These are phyloP conservation scores for Drosophila tropicalis DNA, from an alignment of 1,140 invertebrate genomes.

Conservation along the genomic window DNA sequence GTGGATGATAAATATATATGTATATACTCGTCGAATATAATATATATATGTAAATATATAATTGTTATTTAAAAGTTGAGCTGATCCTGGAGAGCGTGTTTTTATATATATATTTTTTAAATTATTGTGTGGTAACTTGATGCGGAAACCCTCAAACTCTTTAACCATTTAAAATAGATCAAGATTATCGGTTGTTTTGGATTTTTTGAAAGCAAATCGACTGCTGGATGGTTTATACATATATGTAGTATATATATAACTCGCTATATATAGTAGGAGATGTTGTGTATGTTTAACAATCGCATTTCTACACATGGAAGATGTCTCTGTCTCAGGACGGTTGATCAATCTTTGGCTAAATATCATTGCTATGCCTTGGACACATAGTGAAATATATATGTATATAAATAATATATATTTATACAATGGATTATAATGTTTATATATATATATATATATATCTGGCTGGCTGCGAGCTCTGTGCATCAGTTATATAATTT, in stretches of 20 bases:
- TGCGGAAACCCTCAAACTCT: constrained; percentile 6
- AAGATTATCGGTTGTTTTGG: constrained; percentile 15
- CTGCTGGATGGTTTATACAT: not conserved
- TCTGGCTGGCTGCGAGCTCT: constrained; percentile 54
- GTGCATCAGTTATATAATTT: constrained; percentile 42
- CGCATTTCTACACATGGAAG: constrained; percentile 1
- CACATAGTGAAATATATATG: constrained; percentile 26
- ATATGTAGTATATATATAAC: constrained; percentile 32
- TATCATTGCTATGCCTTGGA: constrained; percentile 57
- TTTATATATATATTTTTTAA: not conserved
- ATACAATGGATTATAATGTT: constrained; percentile 19
- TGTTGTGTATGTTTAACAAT: not conserved
- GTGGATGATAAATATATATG: constrained; percentile 61
- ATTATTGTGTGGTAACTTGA: constrained; percentile 11
- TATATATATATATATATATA: constrained; percentile 35
- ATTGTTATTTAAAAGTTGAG: constrained; percentile 49
- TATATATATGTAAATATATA: constrained; percentile 62
- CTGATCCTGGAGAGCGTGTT: constrained; percentile 17
- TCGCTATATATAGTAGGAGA: constrained; percentile 6
- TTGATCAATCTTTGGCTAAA: constrained; percentile 46
- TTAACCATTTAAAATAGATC: constrained; percentile 31
- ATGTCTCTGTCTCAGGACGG: not conserved
- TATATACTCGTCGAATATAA: constrained; percentile 44
- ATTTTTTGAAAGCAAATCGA: constrained; percentile 13
- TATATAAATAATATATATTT: constrained; percentile 49